Conservation (phyloP, 2,113 vertebrate species). For the Halcyon malimbica region DNA sequence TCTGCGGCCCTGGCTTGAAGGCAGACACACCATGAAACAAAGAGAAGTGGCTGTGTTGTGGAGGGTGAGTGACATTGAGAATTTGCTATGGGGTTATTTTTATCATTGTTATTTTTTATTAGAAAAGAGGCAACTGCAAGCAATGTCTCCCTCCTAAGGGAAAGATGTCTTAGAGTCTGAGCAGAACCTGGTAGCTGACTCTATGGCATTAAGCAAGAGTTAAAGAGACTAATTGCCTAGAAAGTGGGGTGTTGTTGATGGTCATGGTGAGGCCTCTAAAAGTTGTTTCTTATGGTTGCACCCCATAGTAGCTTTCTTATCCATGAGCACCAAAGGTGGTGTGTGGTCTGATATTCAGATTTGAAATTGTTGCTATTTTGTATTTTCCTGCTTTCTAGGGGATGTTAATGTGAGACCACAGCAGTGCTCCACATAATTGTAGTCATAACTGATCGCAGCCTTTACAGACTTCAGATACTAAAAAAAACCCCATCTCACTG, state of each 20-base stretch:
- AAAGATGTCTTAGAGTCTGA: background rate
- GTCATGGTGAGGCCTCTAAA: background rate
- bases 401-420: background rate
- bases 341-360: background rate
- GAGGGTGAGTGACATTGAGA: background rate
- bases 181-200: background rate
- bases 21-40: fast-evolving
- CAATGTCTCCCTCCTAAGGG: background rate
- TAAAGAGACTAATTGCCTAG: background rate
- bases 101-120: fast-evolving
- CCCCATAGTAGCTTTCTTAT: background rate
- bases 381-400: background rate
- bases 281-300: background rate
- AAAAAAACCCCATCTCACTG: background rate
- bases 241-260: background rate
- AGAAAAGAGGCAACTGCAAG: background rate
- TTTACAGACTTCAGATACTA: background rate
- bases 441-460: background rate
- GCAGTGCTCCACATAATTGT: background rate
- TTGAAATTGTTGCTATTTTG: background rate
- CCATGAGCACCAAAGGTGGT: background rate
- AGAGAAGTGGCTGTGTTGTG: background rate
- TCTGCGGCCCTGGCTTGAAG: background rate
- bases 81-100: background rate
- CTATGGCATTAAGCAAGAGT: background rate